These are phyloP conservation scores for Raphicerus campestris DNA, from an alignment of 2,113 vertebrate species.

Conservation along the genomic window DNA sequence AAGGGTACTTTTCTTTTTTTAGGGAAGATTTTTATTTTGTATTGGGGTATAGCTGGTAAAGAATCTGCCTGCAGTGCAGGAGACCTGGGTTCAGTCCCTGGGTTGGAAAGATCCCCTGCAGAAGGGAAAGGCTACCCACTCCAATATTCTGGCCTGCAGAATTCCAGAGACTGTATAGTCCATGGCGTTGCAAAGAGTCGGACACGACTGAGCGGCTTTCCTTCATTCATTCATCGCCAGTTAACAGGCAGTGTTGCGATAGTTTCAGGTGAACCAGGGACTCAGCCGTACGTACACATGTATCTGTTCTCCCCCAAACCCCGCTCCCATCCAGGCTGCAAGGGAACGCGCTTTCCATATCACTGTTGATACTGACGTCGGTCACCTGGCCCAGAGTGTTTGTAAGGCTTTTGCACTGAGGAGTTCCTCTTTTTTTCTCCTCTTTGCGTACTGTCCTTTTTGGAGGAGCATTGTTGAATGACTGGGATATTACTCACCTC, in stretches of 20 bases:
- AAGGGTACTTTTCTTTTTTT: not conserved
- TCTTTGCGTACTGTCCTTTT: not conserved
- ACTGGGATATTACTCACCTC: not conserved
- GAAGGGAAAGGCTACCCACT: not conserved
- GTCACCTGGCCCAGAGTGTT: not conserved
- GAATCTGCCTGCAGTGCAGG: not conserved
- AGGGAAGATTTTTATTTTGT: not conserved
- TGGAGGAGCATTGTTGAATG: not conserved
- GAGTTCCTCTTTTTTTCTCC: not conserved
- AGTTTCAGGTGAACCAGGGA: not conserved
- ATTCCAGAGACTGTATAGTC: not conserved
- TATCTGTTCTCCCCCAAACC: not conserved
- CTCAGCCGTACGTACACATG: not conserved
- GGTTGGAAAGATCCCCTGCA: not conserved
- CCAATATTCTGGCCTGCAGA: not conserved
- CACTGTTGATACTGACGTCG: not conserved
- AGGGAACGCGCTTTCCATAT: rapidly evolving
- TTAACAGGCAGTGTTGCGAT: not conserved
- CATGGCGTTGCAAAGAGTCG: not conserved
- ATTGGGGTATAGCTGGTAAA: not conserved
- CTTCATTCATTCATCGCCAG: not conserved
- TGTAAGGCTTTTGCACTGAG: not conserved
- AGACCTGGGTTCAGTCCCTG: not conserved
- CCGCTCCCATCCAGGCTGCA: not conserved
- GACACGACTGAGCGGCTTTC: not conserved